Base-by-base conservation (phyloP, 2,888 invertebrate species). In the Hyposoter dolosus region DNA sequence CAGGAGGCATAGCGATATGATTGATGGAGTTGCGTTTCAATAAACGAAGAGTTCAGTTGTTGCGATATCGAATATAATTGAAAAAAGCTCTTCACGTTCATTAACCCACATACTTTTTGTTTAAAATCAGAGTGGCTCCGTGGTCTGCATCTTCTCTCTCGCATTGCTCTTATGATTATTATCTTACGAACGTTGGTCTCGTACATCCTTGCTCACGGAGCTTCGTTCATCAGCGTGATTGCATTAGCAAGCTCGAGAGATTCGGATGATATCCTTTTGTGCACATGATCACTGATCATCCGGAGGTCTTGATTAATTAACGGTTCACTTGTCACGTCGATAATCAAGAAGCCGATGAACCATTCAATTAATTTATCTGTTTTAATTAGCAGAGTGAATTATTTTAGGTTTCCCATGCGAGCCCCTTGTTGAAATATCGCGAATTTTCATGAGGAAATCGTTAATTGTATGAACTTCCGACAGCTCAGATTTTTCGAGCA, bases 81-180 rank as follows among this genome's bases (percentile, higher is more conserved):
- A n/a, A 28, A 28, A 74, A 35, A 79, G 19, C 74, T 75, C 72
- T 77, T 65, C 35, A 43, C 32, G 80, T 69, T 78, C 82, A 87
- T 88, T 85, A 85, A 78, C 83, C 68, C 80, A 53, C 19, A 79
- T 85, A 86, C 53, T 56, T 85, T 84, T 85, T 84, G 86, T 87
- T 88, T 88, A 87, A 88, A 90, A 90, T 84, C 84, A 68, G 63
- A 76, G 43, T 77, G 40, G 17, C 60, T 72, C 78, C 35, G 28
- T 19, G 66, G 47, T 85, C 23, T 63, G 43, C n/a, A 50, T 43
- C 68, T n/a, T 79, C 40, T 69, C n/a, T 40, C 23, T 5, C 23
- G 32, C 65, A 76, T 76, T 66, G 17, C 23, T 17, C 15, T 43
- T 60, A 28, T 60, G 15, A 60, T 28, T 60, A 28, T 74, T 74